phyloP scores from a whole-genome alignment of 2,797 vertebrate genomes.

The Mus caroli region DNA sequence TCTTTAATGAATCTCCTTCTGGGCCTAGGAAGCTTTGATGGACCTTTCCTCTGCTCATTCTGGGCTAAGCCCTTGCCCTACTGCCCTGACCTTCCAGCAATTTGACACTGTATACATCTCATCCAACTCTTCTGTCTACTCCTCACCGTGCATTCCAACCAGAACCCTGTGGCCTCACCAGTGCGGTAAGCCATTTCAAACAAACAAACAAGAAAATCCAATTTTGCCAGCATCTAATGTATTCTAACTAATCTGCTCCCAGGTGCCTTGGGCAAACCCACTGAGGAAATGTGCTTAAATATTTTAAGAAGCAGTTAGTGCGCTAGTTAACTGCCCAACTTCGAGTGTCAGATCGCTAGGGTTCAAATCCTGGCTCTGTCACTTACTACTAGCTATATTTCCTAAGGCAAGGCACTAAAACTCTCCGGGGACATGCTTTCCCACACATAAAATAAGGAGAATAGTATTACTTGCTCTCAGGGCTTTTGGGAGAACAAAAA shows the following conservation, averaged over 20 bases:
- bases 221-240: conserved; percentile 48
- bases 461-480: neutral
- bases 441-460: conserved; percentile 25
- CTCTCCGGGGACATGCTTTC: neutral
- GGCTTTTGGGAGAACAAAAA: conserved; percentile 53
- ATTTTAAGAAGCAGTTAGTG: conserved; percentile 74
- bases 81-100: neutral
- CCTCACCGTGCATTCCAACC: neutral
- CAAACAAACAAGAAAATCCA: conserved; percentile 32
- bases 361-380: conserved; percentile 65
- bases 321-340: conserved; percentile 51
- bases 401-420: conserved; percentile 1
- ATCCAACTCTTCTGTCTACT: neutral
- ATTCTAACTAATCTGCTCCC: conserved; percentile 58
- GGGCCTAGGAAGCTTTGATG: neutral
- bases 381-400: conserved; percentile 37
- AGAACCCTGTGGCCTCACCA: neutral
- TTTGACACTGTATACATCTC: neutral
- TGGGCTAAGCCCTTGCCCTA: neutral
- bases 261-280: conserved; percentile 70
- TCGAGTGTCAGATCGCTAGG: conserved; percentile 34
- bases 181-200: conserved; percentile 62
- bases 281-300: conserved; percentile 77
- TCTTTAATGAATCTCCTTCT: neutral
- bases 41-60: neutral